Conservation (phyloP, 1,140 invertebrate genomes). For the Cheumatopsyche charites region DNA sequence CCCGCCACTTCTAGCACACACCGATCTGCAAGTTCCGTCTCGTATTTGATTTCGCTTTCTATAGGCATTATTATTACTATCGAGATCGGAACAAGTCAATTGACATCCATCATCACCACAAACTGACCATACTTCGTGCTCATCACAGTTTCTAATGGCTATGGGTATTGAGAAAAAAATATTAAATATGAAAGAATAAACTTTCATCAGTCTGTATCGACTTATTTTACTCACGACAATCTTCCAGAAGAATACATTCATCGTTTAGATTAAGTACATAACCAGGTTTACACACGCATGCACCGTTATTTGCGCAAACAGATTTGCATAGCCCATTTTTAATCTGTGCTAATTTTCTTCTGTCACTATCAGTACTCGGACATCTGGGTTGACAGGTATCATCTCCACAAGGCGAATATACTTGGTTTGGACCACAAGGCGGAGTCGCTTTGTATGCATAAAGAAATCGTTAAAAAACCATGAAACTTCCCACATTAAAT, state of each 20-base stretch:
- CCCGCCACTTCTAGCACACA: too few relatives aligned
- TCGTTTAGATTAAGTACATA: neutral
- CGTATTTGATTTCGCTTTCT: conserved; percentile 34
- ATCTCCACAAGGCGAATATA: neutral
- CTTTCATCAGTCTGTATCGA: too few relatives aligned
- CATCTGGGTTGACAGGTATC: neutral
- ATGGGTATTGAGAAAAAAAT: too few relatives aligned
- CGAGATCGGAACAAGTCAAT: too few relatives aligned
- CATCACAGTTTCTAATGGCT: too few relatives aligned
- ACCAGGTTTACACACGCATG: neutral
- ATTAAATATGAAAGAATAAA: too few relatives aligned
- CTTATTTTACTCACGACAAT: conserved; percentile 7
- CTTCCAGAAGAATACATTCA: neutral
- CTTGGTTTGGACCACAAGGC: neutral
- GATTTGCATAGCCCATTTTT: neutral
- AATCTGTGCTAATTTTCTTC: too few relatives aligned
- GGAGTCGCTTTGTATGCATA: neutral
- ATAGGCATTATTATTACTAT: neutral
- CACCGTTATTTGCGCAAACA: neutral
- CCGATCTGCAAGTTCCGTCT: neutral
- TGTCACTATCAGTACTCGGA: neutral
- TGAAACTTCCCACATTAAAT: too few relatives aligned
- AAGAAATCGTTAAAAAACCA: too few relatives aligned
- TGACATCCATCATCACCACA: too few relatives aligned
- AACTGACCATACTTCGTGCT: too few relatives aligned